Percentiles rank a stretch among this genome's conserved stretches.
Evolutionary conservation across 2,113 vertebrate genomes (phyloP).

Genomic region (Osmerus mordax): DNA sequence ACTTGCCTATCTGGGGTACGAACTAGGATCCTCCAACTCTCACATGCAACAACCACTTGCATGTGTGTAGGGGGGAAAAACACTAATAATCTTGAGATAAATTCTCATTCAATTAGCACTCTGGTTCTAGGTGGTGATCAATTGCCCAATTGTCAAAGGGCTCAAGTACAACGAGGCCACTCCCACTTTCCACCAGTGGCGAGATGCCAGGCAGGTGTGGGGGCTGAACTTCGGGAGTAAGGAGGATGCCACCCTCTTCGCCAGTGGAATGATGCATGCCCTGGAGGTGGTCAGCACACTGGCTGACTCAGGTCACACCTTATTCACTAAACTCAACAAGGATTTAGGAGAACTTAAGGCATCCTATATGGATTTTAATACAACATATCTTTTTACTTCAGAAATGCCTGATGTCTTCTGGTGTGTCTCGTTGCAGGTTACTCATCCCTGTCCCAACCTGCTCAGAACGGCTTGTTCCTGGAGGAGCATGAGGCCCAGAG

Average conservation of each 20-base stretch:
- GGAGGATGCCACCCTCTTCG: constrained; percentile 74
- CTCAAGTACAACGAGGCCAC: constrained; percentile 85
- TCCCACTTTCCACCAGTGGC: constrained; percentile 82
- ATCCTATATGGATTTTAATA: no score
- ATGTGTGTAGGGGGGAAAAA: no score
- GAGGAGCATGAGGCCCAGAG: constrained; percentile 72
- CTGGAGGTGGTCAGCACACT: constrained; percentile 44
- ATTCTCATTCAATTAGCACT: no score
- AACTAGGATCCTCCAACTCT: no score
- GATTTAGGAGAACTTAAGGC: no score
- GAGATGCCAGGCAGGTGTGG: constrained; percentile 80
- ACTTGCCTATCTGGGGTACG: no score
- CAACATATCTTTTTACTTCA: no score
- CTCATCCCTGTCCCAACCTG: constrained; percentile 13
- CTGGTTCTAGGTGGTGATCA: constrained; percentile 78
- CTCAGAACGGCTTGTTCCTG: constrained; percentile 63
- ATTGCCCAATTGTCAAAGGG: constrained; percentile 77
- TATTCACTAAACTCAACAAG: background rate
- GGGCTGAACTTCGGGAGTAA: constrained; percentile 82
- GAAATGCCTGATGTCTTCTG: no score
- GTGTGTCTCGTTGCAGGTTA: constrained; percentile 20
- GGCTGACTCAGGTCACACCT: constrained; percentile 31
- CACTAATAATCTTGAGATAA: no score
- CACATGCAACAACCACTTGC: no score
- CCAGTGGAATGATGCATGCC: constrained; percentile 54